Evolutionary conservation across 2,888 invertebrate genomes (phyloP).

Genomic region (Phyto melanocephala): DNA sequence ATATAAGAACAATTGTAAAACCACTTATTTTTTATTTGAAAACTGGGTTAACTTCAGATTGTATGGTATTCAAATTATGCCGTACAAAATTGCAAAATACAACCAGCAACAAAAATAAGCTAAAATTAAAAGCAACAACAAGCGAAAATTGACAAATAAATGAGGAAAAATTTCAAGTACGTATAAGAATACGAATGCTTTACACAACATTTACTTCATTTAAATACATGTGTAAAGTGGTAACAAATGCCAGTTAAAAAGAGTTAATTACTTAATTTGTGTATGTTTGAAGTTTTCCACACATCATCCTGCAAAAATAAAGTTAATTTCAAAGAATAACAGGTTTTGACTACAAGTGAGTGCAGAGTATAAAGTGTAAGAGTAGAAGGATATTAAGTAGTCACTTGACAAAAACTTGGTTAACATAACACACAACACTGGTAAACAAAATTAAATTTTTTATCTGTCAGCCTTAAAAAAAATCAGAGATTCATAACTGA

Average conservation of each 20-base stretch:
- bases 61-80: slow-evolving; percentile 48
- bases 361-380: not conserved
- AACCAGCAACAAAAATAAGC: not conserved
- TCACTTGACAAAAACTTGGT: not conserved
- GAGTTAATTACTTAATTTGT: not conserved
- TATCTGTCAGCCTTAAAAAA: no score
- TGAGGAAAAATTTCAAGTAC: not conserved
- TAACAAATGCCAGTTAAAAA: slow-evolving; percentile 45
- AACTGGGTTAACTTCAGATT: slow-evolving; percentile 57
- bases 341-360: slow-evolving; percentile 34
- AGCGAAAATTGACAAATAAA: not conserved
- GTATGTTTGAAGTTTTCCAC: not conserved
- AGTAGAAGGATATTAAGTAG: not conserved
- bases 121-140: not conserved
- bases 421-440: no score
- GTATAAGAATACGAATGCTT: slow-evolving; percentile 50
- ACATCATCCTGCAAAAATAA: not conserved
- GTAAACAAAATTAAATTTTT: no score
- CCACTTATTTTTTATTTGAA: slow-evolving; percentile 50
- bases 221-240: not conserved
- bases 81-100: not conserved
- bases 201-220: slow-evolving; percentile 38
- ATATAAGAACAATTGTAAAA: slow-evolving; percentile 45
- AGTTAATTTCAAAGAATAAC: slow-evolving; percentile 43
- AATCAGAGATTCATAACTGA: no score